A percentile compares a stretch with the other conserved stretches of the same genome.
These are phyloP conservation scores for Takifugu ocellatus DNA, from an alignment of 2,797 vertebrate genomes.

Conservation along the genomic window DNA sequence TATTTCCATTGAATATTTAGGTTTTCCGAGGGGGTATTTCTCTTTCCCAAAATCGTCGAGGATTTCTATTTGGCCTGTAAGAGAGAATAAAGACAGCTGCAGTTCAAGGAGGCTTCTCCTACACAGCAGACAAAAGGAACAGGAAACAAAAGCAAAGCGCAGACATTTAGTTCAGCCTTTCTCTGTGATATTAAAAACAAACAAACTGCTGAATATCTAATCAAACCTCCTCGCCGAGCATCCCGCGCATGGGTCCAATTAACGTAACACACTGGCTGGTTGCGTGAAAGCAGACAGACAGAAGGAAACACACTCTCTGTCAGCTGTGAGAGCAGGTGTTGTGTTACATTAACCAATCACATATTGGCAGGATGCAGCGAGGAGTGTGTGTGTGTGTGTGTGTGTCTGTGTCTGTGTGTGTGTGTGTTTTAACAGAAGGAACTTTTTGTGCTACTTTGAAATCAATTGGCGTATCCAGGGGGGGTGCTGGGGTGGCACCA, in stretches of 20 bases:
- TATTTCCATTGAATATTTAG: no score
- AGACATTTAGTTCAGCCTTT: not conserved
- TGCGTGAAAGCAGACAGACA: slow-evolving; percentile 47
- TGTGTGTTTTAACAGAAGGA: slow-evolving; percentile 12
- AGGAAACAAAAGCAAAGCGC: not conserved
- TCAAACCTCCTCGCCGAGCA: slow-evolving; percentile 41
- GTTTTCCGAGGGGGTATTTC: no score
- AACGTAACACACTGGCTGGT: slow-evolving; percentile 50
- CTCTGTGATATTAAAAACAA: slow-evolving; percentile 15
- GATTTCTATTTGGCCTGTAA: not conserved
- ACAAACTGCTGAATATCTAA: slow-evolving; percentile 36
- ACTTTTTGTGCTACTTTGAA: not conserved
- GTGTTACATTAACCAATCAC: slow-evolving; percentile 22
- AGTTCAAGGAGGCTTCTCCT: not conserved
- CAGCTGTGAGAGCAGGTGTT: slow-evolving; percentile 38
- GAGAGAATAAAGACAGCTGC: no score
- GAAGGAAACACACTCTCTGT: slow-evolving; percentile 49
- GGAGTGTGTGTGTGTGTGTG: slow-evolving; percentile 9
- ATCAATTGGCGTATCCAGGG: not conserved
- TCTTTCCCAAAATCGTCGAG: not conserved
- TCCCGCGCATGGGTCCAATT: slow-evolving; percentile 52
- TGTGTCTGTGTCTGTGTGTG: slow-evolving; percentile 20
- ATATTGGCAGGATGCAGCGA: slow-evolving; percentile 17
- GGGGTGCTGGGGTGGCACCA: not conserved
- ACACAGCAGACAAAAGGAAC: not conserved